phyloP scores from a whole-genome alignment of 2,888 invertebrate genomes.

The Leucoma salicis region DNA sequence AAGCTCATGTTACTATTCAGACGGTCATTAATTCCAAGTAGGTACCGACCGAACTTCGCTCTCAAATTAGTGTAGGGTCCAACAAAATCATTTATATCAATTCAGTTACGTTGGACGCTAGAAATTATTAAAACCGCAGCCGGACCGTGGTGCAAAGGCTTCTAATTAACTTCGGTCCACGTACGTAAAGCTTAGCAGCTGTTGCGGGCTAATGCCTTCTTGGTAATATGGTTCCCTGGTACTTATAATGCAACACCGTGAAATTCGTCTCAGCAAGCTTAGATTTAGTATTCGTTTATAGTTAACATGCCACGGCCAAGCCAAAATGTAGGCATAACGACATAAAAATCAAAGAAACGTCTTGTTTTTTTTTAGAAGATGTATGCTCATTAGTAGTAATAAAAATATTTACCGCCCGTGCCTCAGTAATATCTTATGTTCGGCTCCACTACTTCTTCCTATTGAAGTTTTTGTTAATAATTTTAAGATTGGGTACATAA shows the following conservation, averaged over 20 bases:
- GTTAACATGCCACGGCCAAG: no score
- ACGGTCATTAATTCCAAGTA: conserved; percentile 42
- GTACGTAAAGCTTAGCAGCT: conserved; percentile 52
- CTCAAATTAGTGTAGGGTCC: conserved; percentile 46
- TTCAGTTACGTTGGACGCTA: conserved; percentile 52
- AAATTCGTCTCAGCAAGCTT: no score
- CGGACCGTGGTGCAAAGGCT: conserved; percentile 51
- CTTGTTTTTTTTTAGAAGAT: no score
- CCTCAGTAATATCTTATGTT: no score
- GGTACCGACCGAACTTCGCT: conserved; percentile 30
- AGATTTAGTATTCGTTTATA: neutral
- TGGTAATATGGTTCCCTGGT: conserved; percentile 34
- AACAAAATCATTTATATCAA: conserved; percentile 64
- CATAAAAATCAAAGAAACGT: no score
- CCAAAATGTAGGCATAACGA: no score
- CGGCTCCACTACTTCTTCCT: no score
- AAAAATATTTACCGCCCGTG: no score
- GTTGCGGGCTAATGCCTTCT: conserved; percentile 53
- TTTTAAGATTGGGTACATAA: no score
- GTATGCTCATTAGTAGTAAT: no score
- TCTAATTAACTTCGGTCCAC: conserved; percentile 70
- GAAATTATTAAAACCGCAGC: conserved; percentile 72
- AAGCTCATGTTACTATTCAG: conserved; percentile 35
- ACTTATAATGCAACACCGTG: conserved; percentile 5
- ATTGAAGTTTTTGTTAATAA: no score